Evolutionary conservation across 2,113 vertebrate genomes (phyloP), one percentile per base, ranked within the genome.

Genomic region (Neodontobutis hainanensis): DNA sequence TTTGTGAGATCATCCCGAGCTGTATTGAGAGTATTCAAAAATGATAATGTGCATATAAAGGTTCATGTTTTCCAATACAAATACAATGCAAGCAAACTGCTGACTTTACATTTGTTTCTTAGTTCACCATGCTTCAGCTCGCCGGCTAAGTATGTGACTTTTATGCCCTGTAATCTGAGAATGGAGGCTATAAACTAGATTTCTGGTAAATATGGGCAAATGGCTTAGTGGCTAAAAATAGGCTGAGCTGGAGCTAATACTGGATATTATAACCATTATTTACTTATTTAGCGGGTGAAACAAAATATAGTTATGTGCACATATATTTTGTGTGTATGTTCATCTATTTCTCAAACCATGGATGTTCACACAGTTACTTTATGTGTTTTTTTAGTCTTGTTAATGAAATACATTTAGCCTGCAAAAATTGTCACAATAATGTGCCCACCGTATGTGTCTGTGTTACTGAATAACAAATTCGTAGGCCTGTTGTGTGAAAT

Each of bases 151-250:
- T 45, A 61, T 60, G 58, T 68, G 64, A 72, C 61, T 78, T 73
- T 78, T 67, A 66, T 15, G 4, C 58, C 47, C 64, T 86, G 73
- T 73, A 80, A 82, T 82, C 73, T 64, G 68, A 81, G 68, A 70
- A 40, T 14, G 14, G 47, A 77, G 48, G 61, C 61, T 27, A 66
- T 38, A 73, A 73, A 73, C 47, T 67, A 52, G 65, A 75, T 80
- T 57, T 77, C 43, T 62, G 48, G 38, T 40, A 40, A 45, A 52
- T 73, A 46, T 5, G 72, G 66, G 52, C 67, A 73, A 56, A 65
- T 19, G 62, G 66, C 14, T 69, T 77, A 77, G 55, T 70, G 50
- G 50, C 80, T 66, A 57, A 63, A 69, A 80, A 75, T 72, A 71
- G 38, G 36, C 53, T 48, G 59, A 70, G 51, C 8, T 65, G 55